Evolutionary conservation across 2,797 vertebrate species (phyloP), one percentile per base, ranked within the genome.

Genomic region (Ctenosaura bakeri): DNA sequence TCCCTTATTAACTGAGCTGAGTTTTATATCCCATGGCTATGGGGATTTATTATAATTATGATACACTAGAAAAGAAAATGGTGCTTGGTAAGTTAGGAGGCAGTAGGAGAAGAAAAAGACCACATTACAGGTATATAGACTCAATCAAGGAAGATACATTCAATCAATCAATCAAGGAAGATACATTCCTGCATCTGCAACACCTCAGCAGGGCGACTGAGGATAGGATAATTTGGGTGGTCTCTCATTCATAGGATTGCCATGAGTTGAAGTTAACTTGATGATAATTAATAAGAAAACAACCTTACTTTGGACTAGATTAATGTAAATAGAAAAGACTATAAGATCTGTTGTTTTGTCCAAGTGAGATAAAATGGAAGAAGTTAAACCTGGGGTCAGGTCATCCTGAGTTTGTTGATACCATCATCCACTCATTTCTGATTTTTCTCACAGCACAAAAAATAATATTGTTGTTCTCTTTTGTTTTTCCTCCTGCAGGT

Each of bases 11-110:
- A 89, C 88, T 83, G 42, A 77, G 78, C 62, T 90, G 69, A 92
- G 77, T 89, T 90, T 92, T 82, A 85, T 66, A 93, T 91, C 89
- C 93, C 91, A 90, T 1, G 0, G 89, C 87, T 82, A 92, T 86
- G 42, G 73, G 81, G n/a, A 91, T 88, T 92, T 88, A 77, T 81
- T 54, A 59, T 59, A 50, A 77, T 32, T 73, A 90, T 46, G 42
- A 46, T 46, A 46, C 42, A 46, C 42, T 46, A 46, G 42, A 46
- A 46, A 46, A 46, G 42, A 46, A 2, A 4, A 46, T 46, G 4
- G 42, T 46, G 42, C 42, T 46, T 46, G 42, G 42, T 46, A 46
- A 46, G 42, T 2, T 46, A 46, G 42, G 4, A 46, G 42, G 42
- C 42, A 46, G 42, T 4, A 46, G 42, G 42, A 46, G 42, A 46